Percentiles rank a stretch among this genome's conserved stretches.
Conservation (phyloP, 2,113 vertebrate genomes). For the Cathartes aura region DNA sequence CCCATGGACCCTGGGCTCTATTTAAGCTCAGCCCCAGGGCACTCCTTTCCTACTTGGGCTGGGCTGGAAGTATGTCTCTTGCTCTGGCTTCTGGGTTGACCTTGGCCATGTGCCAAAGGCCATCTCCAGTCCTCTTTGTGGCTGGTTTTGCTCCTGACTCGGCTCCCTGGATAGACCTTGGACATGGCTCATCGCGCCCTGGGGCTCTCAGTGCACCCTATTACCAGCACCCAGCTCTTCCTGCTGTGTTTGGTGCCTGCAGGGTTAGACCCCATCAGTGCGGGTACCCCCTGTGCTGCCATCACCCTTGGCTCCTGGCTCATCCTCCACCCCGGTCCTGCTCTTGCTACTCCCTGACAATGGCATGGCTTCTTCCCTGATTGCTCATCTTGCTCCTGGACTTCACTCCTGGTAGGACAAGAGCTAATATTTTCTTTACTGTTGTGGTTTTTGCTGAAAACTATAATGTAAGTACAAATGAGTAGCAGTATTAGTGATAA, state of each 20-base stretch:
- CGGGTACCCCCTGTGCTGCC: background rate
- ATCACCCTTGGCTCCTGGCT: background rate
- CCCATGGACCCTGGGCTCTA: background rate
- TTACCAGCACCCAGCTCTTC: background rate
- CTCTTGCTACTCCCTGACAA: background rate
- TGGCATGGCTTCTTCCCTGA: background rate
- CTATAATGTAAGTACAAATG: background rate
- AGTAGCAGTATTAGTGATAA: background rate
- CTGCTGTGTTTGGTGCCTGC: background rate
- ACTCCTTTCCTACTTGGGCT: fast-evolving
- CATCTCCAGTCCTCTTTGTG: background rate
- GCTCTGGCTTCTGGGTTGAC: background rate
- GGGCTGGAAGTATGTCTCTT: fast-evolving
- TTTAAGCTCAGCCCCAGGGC: background rate
- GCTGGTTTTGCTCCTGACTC: background rate
- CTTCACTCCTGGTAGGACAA: background rate
- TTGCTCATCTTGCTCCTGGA: background rate
- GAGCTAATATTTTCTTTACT: background rate
- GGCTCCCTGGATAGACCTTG: background rate
- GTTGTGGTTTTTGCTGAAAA: background rate
- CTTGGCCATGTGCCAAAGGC: fast-evolving
- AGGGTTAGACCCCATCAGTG: background rate
- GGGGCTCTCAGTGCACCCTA: background rate
- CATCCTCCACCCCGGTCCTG: fast-evolving
- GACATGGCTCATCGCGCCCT: fast-evolving